These are phyloP conservation scores for Triplophysa tibetana DNA, from an alignment of 2,113 vertebrate genomes.

Conservation along the genomic window DNA sequence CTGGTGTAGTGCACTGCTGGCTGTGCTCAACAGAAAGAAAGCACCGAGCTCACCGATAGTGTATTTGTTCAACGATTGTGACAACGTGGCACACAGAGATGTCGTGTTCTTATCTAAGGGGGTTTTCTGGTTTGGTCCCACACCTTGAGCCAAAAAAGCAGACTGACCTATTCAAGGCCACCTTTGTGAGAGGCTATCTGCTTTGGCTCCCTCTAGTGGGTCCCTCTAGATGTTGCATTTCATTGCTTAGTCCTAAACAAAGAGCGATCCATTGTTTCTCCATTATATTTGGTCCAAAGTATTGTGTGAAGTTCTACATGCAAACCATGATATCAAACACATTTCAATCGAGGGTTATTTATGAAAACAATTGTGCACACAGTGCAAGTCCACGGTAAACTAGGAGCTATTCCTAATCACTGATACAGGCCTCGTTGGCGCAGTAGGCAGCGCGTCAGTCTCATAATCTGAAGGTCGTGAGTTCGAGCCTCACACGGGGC, in stretches of 20 bases:
- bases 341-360: not conserved
- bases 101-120: slow-evolving; percentile 67
- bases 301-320: too few relatives aligned
- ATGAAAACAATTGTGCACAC: too few relatives aligned
- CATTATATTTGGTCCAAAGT: not conserved
- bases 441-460: slow-evolving; percentile 61
- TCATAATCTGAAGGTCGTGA: slow-evolving; percentile 60
- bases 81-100: slow-evolving; percentile 72
- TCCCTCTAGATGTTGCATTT: not conserved
- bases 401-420: fast-evolving
- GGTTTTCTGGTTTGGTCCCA: slow-evolving; percentile 59
- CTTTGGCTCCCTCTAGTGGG: slow-evolving; percentile 5
- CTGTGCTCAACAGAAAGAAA: slow-evolving; percentile 37
- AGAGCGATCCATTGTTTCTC: not conserved
- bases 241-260: not conserved
- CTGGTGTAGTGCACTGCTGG: not conserved
- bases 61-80: slow-evolving; percentile 50
- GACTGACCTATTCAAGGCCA: slow-evolving; percentile 65
- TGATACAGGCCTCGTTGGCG: slow-evolving; percentile 44
- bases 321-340: not conserved
- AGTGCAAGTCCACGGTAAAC: not conserved
- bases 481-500: slow-evolving; percentile 54
- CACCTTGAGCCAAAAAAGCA: slow-evolving; percentile 70
- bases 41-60: not conserved
- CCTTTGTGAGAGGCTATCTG: slow-evolving; percentile 39